Evolutionary conservation across 2,797 vertebrate species (phyloP).

Genomic region (Sciaenops ocellatus): DNA sequence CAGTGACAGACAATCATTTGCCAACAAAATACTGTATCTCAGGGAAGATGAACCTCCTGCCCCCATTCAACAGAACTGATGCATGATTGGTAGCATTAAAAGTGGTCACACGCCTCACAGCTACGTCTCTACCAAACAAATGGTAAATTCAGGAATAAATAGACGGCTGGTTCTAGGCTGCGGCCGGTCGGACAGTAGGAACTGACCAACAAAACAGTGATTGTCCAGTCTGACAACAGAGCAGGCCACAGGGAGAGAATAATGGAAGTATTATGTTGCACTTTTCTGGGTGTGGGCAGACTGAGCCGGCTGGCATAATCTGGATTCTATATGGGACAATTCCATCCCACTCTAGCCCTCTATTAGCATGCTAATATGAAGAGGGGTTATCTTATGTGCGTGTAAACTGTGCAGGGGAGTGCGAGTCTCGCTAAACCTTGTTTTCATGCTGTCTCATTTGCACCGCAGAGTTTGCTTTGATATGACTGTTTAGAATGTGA

Average conservation of each 20-base stretch:
- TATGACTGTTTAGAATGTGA: background rate
- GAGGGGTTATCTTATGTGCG: constrained; percentile 20
- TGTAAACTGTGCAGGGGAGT: constrained; percentile 28
- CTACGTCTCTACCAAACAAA: constrained; percentile 73
- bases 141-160: constrained; percentile 81
- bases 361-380: constrained; percentile 34
- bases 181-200: constrained; percentile 64
- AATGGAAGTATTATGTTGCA: constrained; percentile 83
- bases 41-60: constrained; percentile 28
- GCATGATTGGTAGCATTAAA: constrained; percentile 35
- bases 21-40: constrained; percentile 29
- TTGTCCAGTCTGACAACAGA: constrained; percentile 80
- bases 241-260: constrained; percentile 66
- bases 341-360: constrained; percentile 57
- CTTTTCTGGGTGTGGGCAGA: constrained; percentile 76
- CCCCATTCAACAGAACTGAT: constrained; percentile 24
- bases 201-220: constrained; percentile 79
- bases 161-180: constrained; percentile 73
- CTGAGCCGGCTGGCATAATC: constrained; percentile 75
- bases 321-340: constrained; percentile 79
- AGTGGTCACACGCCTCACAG: constrained; percentile 55
- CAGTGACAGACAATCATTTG: constrained; percentile 1
- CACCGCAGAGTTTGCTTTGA: background rate
- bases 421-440: background rate
- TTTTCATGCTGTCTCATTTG: background rate